Percentiles rank a stretch among this genome's conserved stretches.
Evolutionary conservation across 2,113 vertebrate genomes (phyloP).

Genomic region (Prunella himalayana): DNA sequence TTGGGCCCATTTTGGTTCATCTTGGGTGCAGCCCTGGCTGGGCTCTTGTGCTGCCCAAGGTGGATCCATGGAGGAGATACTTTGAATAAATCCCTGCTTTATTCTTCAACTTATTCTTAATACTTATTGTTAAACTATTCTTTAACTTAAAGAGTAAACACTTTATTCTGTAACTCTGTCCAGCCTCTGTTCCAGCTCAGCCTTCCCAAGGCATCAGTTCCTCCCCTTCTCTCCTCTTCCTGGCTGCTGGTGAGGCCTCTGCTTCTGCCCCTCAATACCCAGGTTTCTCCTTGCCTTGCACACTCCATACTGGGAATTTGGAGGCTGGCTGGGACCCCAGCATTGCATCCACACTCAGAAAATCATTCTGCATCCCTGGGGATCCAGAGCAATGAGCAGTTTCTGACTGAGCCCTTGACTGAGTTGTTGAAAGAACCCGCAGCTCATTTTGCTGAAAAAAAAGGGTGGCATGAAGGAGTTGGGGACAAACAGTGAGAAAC

Average conservation of each 20-base stretch:
- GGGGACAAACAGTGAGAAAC: rapidly evolving
- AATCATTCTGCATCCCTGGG: not conserved
- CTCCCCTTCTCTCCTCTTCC: not conserved
- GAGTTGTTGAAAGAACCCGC: rapidly evolving
- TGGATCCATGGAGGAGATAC: no score
- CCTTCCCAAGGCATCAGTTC: not conserved
- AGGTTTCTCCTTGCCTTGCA: not conserved
- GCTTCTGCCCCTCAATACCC: not conserved
- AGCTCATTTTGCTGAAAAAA: not conserved
- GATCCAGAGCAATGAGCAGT: not conserved
- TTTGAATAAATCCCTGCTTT: no score
- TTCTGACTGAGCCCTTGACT: rapidly evolving
- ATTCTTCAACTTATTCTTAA: no score
- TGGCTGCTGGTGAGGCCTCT: not conserved
- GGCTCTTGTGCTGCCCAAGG: no score
- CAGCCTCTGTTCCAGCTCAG: not conserved
- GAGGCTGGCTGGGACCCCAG: not conserved
- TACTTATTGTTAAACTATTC: no score
- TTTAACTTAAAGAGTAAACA: no score
- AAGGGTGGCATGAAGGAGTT: rapidly evolving
- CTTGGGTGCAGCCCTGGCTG: no score
- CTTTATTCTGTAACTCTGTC: not conserved
- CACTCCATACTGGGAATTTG: rapidly evolving
- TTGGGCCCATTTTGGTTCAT: no score
- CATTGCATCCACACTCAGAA: not conserved